phyloP scores from a whole-genome alignment of 2,797 vertebrate species.

The Remorina albescens region DNA sequence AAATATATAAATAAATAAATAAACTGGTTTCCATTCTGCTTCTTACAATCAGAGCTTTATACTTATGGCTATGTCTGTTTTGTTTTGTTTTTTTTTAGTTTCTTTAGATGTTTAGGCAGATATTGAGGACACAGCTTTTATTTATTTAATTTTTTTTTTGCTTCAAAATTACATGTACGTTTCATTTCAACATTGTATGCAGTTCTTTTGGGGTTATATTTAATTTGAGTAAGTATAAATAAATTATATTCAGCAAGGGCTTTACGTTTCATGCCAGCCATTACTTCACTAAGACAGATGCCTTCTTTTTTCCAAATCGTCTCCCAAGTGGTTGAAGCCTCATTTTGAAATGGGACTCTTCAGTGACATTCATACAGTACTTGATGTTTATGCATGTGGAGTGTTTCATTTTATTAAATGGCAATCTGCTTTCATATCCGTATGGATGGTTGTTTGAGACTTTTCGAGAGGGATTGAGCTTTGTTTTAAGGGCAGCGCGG shows the following conservation, averaged over 20 bases:
- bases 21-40: conserved; percentile 14
- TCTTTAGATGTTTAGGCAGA: not conserved
- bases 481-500: conserved; percentile 78
- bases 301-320: not conserved
- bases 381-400: conserved; percentile 72
- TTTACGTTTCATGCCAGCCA: conserved; percentile 12
- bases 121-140: not conserved
- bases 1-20: conserved; percentile 38
- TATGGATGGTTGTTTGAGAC: conserved; percentile 54
- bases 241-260: conserved; percentile 14
- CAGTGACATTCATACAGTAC: conserved; percentile 54
- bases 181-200: conserved; percentile 31
- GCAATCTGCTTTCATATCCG: conserved; percentile 47
- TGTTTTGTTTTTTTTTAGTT: conserved; percentile 7
- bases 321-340: conserved; percentile 23
- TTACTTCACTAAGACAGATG: conserved; percentile 19
- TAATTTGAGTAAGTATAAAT: conserved; percentile 19
- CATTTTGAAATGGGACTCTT: conserved; percentile 56
- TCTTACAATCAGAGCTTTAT: conserved; percentile 22
- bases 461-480: conserved; percentile 65
- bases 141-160: conserved; percentile 20
- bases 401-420: conserved; percentile 71
- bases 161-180: conserved; percentile 8
- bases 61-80: conserved; percentile 24
- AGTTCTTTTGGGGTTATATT: conserved; percentile 42